phyloP scores from a whole-genome alignment of 2,797 vertebrate species.

The Hapalemur alaotrensis region DNA sequence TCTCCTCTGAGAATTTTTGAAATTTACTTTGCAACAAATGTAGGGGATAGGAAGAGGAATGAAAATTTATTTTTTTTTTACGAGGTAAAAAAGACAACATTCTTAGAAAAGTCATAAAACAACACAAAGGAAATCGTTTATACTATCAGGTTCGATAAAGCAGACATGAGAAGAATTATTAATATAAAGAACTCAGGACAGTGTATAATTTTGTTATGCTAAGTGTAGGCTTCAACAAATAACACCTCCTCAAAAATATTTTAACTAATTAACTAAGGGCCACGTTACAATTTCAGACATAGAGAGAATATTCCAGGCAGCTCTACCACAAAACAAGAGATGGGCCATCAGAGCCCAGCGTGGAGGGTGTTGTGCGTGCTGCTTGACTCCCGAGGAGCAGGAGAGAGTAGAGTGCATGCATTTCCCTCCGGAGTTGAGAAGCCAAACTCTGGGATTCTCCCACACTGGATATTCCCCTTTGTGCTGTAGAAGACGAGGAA shows the following conservation, averaged over 20 bases:
- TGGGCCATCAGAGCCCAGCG: rapidly evolving
- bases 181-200: background rate
- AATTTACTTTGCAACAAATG: background rate
- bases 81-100: background rate
- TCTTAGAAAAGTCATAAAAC: background rate
- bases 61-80: background rate
- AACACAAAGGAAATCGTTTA: background rate
- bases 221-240: background rate
- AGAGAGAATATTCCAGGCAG: background rate
- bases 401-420: rapidly evolving
- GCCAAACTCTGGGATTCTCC: background rate
- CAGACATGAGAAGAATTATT: slow-evolving; percentile 1
- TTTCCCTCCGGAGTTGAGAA: rapidly evolving
- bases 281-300: rapidly evolving
- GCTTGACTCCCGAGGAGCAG: background rate
- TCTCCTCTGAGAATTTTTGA: background rate
- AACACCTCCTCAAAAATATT: slow-evolving; percentile 36
- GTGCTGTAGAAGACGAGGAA: background rate
- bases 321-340: background rate
- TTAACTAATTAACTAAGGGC: background rate
- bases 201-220: background rate
- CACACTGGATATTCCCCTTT: background rate
- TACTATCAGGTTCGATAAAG: background rate
- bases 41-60: background rate
- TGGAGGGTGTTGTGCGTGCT: rapidly evolving